Evolutionary conservation across 2,113 vertebrate genomes (phyloP).

Genomic region (Hydrolagus affinis): DNA sequence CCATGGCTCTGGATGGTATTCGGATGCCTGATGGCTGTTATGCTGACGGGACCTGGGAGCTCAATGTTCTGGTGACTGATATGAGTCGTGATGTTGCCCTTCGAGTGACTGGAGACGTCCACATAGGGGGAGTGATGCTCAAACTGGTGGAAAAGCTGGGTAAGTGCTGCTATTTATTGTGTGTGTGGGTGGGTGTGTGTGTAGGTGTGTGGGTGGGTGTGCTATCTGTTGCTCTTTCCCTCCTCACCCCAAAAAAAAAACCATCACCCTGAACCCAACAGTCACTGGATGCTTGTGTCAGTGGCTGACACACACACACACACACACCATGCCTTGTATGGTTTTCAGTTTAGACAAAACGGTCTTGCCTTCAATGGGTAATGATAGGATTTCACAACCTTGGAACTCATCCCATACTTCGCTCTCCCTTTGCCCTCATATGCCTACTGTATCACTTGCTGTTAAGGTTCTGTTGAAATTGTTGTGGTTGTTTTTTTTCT

Average conservation of each 20-base stretch:
- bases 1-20: constrained; percentile 95
- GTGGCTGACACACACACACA: no score
- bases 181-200: no score
- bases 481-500: no score
- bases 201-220: neutral
- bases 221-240: neutral
- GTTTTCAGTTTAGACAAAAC: neutral
- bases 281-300: no score
- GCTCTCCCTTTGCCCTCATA: no score
- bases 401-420: neutral
- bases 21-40: constrained; percentile 98
- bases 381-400: neutral
- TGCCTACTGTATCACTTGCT: neutral
- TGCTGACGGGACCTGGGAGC: constrained; percentile 93
- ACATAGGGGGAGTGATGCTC: constrained; percentile 97
- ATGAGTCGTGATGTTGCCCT: constrained; percentile 86
- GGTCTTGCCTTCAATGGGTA: neutral
- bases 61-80: constrained; percentile 92
- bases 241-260: neutral
- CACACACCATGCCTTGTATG: constrained; percentile 2
- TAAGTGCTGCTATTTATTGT: constrained; percentile 47
- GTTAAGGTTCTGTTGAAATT: neutral
- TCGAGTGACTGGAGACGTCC: constrained; percentile 89
- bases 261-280: no score
- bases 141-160: constrained; percentile 94